These are phyloP conservation scores for Rattus rattus DNA, from an alignment of 2,113 vertebrate genomes.

Conservation along the genomic window DNA sequence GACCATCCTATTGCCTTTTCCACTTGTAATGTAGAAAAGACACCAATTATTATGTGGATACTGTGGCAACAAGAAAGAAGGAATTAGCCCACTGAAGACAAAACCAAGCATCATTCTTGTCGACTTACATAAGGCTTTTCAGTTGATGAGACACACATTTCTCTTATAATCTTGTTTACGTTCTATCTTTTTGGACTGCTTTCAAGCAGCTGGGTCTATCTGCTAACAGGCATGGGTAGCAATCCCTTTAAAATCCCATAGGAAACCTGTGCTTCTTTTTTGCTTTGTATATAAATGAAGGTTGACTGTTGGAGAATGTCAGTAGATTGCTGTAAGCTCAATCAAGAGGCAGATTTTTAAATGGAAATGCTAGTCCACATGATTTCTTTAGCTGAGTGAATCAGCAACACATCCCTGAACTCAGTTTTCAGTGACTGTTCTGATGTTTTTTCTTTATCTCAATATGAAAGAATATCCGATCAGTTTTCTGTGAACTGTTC, in stretches of 20 bases:
- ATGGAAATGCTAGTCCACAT: not conserved
- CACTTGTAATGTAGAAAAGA: not conserved
- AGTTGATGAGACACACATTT: not conserved
- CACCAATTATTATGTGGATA: not conserved
- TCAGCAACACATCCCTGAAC: not conserved
- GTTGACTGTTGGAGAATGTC: not conserved
- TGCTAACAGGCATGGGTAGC: not conserved
- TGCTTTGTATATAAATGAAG: not conserved
- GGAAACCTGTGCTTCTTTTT: not conserved
- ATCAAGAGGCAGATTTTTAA: constrained; percentile 25
- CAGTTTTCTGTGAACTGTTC: not conserved
- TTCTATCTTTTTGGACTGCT: not conserved
- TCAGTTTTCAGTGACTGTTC: not conserved
- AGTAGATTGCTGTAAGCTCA: not conserved
- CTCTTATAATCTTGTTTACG: not conserved
- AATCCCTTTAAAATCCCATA: not conserved
- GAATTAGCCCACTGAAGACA: not conserved
- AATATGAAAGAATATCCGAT: not conserved
- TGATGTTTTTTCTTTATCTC: not conserved
- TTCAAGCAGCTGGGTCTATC: not conserved
- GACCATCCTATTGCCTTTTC: not conserved
- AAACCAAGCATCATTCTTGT: not conserved
- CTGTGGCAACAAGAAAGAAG: not conserved
- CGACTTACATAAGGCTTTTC: not conserved
- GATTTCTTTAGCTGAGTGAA: not conserved